These are phyloP conservation scores for Cyclopterus lumpus DNA, from an alignment of 2,797 vertebrate species.

Conservation along the genomic window DNA sequence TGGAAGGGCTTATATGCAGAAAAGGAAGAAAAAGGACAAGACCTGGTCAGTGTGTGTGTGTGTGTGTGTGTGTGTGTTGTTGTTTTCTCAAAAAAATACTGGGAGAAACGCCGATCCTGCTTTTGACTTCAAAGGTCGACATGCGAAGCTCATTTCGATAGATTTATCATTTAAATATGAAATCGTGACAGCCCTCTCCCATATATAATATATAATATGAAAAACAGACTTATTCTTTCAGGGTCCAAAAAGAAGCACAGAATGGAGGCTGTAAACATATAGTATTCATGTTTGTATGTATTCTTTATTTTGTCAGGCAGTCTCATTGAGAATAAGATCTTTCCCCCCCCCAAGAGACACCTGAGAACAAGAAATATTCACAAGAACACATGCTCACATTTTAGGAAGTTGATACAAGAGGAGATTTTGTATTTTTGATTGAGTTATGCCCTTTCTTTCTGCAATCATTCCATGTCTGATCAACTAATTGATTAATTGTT, in stretches of 20 bases:
- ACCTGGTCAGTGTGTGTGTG: background rate
- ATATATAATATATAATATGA: background rate
- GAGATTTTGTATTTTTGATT: background rate
- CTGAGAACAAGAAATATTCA: background rate
- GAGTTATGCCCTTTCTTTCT: background rate
- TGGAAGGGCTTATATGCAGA: constrained; percentile 1
- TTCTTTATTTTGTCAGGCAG: background rate
- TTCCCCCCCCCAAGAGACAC: too few species aligned
- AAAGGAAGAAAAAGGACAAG: constrained; percentile 24
- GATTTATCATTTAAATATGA: too few species aligned
- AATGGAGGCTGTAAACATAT: background rate
- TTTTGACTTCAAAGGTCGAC: background rate
- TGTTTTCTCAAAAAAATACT: background rate
- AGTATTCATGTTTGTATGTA: background rate
- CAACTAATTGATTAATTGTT: background rate
- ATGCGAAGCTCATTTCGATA: background rate
- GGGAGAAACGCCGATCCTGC: too few species aligned
- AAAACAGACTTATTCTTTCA: background rate
- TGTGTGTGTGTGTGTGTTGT: constrained; percentile 4
- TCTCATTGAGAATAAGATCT: too few species aligned
- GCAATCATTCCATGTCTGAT: background rate
- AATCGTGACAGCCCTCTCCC: background rate
- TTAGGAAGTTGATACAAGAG: background rate
- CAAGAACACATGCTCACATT: background rate
- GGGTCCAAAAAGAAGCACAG: too few species aligned